Evolutionary conservation across 2,888 invertebrate species (phyloP), one percentile per base, ranked within the genome.

Genomic region (Drosophila peninsularis): DNA sequence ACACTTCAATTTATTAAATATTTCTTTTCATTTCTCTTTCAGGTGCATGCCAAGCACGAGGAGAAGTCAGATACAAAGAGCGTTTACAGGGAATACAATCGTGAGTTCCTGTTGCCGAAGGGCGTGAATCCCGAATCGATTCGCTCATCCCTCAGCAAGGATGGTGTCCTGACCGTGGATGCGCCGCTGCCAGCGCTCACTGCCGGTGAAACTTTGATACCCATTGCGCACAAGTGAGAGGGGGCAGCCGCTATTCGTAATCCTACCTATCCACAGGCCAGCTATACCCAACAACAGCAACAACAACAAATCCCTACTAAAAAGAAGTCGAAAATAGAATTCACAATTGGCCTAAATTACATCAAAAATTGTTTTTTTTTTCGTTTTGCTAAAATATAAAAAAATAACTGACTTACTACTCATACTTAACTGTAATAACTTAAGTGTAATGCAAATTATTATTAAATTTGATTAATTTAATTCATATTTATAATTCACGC

Each of bases 11-110:
- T 10, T 17, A 39, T 17, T 42, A 3, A 21, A 21, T 7, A 7
- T 14, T 13, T 24, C 3, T 3, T 11, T n/a, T 50, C 9, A 14
- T 78, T 86, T 71, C 69, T 0, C 82, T 93, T 94, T 55, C 93
- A 98, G 98, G 98, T 98, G 55, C 98, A 98, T 92, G 99, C 99
- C 72, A 98, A 98, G 93, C 99, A 99, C 93, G 98, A 99, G 93
- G 99, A 99, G 93, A 98, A 98, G 93, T 96, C 97, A 56, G 98
- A 98, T 93, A 97, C 97, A 91, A 98, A 98, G 94, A 97, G 98
- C 45, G 98, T 98, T 72, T 99, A 98, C 95, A 95, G 98, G 93
- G 99, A 99, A 93, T 99, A 99, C 95, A 98, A 98, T 93, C 95
- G 98, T 81, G 98, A 98, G 93, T 99, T 99, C 94, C 94, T 98